Base-by-base conservation (phyloP, 1,140 invertebrate species). In the Drosophila kohkoa region DNA sequence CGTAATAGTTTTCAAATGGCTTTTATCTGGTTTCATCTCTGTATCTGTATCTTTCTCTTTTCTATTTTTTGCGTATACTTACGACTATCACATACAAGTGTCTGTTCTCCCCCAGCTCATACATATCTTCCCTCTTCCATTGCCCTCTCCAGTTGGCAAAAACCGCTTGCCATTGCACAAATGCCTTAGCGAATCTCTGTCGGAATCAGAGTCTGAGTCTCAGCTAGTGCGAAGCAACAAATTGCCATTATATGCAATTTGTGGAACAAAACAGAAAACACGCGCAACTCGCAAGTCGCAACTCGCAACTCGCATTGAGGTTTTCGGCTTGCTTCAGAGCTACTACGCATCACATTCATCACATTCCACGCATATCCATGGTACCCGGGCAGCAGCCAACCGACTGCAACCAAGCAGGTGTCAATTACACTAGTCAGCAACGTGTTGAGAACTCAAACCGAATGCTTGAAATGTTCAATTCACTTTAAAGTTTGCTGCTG, bases 1-100 rank as follows among this genome's bases (percentile, higher is more conserved):
- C 80, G 83, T 87, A 87, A 87, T 87, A 87, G 83, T 87, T 87
- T 87, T 87, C 83, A 88, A 87, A 87, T 87, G 83, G 83, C 80
- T 88, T 70, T 83, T 83, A 73, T 80, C 62, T 72, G 67, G 64
- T 65, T 55, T 38, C 59, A 75, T 71, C 41, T 58, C 63, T 59
- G 57, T 71, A 20, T 49, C 46, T 25, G 20, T 25, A 25, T 25
- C 20, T 25, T 25, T 25, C 20, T 25, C 20, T 25, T 25, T 25
- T 25, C 20, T 25, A 25, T 25, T 30, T 49, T 43, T 52, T 76
- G 59, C 43, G 57, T 78, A 43, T 67, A 51, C 13, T 55, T 15
- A 10, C 52, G 32, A 55, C 55, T 81, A 77, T 82, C 69, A 69
- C 81, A 80, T 73, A 77, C 81, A 74, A 77, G 77, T 74, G 65